Evolutionary conservation across 2,797 vertebrate genomes (phyloP).

Genomic region (Spheniscus humboldti): DNA sequence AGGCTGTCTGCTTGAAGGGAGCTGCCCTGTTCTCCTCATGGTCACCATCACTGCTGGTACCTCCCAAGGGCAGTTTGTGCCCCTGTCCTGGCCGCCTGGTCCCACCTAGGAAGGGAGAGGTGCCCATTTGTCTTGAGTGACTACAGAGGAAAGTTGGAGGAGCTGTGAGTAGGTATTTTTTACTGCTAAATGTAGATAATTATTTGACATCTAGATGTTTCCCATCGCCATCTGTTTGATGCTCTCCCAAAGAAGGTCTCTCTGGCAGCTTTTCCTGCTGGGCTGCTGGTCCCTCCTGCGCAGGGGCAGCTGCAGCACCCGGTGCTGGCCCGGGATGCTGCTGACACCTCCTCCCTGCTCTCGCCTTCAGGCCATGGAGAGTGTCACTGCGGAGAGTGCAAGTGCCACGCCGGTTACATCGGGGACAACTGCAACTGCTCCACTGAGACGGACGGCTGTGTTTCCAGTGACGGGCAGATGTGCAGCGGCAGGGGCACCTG

Average conservation of each 20-base stretch:
- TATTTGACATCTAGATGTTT: neutral
- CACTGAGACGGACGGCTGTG: slow-evolving; percentile 80
- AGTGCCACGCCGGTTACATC: slow-evolving; percentile 86
- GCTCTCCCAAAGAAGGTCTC: neutral
- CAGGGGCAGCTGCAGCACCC: fast-evolving
- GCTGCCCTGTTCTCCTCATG: neutral
- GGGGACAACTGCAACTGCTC: slow-evolving; percentile 98
- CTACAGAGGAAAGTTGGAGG: neutral
- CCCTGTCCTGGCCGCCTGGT: neutral
- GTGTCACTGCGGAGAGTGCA: slow-evolving; percentile 95
- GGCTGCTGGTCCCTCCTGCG: neutral
- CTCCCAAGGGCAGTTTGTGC: neutral
- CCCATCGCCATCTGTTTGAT: neutral
- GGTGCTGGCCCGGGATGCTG: fast-evolving
- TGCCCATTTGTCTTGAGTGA: neutral
- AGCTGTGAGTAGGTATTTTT: neutral
- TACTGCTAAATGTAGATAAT: neutral
- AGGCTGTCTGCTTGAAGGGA: neutral
- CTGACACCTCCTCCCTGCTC: neutral
- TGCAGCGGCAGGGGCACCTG: slow-evolving; percentile 90
- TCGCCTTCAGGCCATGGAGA: slow-evolving; percentile 85
- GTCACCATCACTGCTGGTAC: neutral
- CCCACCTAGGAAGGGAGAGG: neutral
- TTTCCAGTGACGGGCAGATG: slow-evolving; percentile 85
- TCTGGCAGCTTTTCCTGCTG: neutral